Conservation (phyloP, 2,888 invertebrate genomes). For the Drymonia ruficornis region DNA sequence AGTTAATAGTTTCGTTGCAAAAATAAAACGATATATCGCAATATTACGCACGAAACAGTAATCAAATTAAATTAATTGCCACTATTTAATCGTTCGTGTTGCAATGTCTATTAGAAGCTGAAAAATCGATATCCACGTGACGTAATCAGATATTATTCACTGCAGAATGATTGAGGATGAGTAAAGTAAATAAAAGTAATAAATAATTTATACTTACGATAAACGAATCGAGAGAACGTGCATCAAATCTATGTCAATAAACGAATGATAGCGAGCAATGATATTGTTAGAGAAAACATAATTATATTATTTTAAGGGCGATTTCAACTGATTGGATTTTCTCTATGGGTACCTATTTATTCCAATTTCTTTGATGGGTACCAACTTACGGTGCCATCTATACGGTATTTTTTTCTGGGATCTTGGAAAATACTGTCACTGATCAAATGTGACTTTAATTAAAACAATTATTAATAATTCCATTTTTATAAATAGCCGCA, state of each 20-base stretch:
- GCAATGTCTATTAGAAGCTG: background rate
- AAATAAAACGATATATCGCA: background rate
- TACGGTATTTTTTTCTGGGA: constrained; percentile 26
- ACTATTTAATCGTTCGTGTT: constrained; percentile 1
- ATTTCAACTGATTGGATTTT: constrained; percentile 28
- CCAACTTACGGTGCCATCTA: too few species aligned
- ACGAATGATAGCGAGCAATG: constrained; percentile 15
- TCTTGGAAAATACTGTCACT: constrained; percentile 35
- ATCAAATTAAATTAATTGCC: background rate
- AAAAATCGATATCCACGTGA: background rate
- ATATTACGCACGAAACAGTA: constrained; percentile 20
- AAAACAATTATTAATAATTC: too few species aligned
- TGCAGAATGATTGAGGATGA: background rate
- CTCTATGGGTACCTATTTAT: constrained; percentile 2
- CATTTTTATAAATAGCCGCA: too few species aligned
- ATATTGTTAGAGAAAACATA: constrained; percentile 22
- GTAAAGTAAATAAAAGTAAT: background rate
- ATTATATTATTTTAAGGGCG: constrained; percentile 18
- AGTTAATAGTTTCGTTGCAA: background rate
- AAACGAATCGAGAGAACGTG: constrained; percentile 6
- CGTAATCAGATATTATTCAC: background rate
- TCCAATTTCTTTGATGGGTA: too few species aligned
- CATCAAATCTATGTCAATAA: constrained; percentile 27
- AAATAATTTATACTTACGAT: constrained; percentile 8
- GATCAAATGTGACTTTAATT: constrained; percentile 9